Evolutionary conservation across 2,797 vertebrate species (phyloP), one percentile per base, ranked within the genome.

Genomic region (Cossypha heuglini): DNA sequence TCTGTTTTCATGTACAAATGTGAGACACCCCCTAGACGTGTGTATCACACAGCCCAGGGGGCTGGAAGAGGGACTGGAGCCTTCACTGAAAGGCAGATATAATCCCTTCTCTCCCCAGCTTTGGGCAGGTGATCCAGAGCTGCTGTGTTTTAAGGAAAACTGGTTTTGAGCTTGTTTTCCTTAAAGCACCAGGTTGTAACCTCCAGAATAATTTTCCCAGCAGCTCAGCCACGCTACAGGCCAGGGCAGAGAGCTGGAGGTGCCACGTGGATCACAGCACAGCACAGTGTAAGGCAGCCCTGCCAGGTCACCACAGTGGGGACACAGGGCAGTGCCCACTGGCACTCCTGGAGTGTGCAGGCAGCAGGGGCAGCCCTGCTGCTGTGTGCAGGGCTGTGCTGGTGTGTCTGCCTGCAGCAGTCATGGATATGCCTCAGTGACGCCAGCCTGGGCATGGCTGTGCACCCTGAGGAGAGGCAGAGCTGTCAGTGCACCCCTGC

Each of bases 281-380:
- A 3, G 11, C 61, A 15, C 1, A 0, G n/a, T 3, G 57, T 15
- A 1, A 26, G 52, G 63, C 51, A 13, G 24, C 37, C 20, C 37
- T 43, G 48, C 52, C 76, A 15, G 13, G 29, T 6, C 58, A 35
- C 33, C 1, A 0, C 45, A 1, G 2, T 18, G 31, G 38, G 68
- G 52, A 28, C 40, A 29, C 1, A 1, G 4, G 31, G 12, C 6
- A 2, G 26, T 58, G 46, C 40, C 85, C 0, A 0, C 1, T 8
- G 59, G 31, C 63, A 5, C 43, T 37, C 1, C 5, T 4, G 37
- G 21, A 14, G 17, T 31, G 29, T 1, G 2, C 1, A 1, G 4
- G 71, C 4, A 1, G 9, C 54, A 7, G 2, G 33, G 31, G 21
- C 4, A 3, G 54, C 48, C 67, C 51, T 58, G 37, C 17, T 45